Evolutionary conservation across 2,113 vertebrate species (phyloP).

Genomic region (Semicossyphus pulcher): DNA sequence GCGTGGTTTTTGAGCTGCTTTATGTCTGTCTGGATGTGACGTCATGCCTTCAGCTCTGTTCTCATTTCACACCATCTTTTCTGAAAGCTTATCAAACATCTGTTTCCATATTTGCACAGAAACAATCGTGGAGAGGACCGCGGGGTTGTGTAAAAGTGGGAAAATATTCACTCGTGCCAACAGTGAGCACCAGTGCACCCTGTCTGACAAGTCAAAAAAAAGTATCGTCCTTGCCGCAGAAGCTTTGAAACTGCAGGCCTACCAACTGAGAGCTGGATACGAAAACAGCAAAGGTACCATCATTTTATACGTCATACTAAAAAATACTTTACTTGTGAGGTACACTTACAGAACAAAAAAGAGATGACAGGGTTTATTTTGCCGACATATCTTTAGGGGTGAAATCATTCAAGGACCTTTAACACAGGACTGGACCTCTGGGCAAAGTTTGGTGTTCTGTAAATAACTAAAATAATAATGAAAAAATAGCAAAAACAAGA

Average conservation of each 20-base stretch:
- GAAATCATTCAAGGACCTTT: no score
- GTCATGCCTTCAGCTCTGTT: no score
- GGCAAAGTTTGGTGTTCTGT: no score
- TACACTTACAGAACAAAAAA: no score
- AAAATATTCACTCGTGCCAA: accelerated
- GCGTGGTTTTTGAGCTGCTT: no score
- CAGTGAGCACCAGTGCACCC: neutral
- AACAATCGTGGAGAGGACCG: accelerated
- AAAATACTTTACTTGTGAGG: no score
- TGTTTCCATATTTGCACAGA: conserved; percentile 18
- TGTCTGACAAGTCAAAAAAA: conserved; percentile 61
- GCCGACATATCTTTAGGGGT: no score
- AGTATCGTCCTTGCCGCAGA: neutral
- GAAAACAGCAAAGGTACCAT: conserved; percentile 45
- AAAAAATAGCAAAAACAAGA: no score
- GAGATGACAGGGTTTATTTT: no score
- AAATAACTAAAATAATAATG: no score
- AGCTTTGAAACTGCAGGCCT: conserved; percentile 45
- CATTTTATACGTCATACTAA: neutral
- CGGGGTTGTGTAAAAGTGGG: accelerated
- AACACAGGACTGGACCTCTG: no score
- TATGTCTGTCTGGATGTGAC: no score
- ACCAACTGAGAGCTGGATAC: conserved; percentile 57
- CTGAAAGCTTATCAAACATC: neutral
- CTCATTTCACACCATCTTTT: neutral